Conservation (phyloP, 2,888 invertebrate genomes). For the Melieria omissa region DNA sequence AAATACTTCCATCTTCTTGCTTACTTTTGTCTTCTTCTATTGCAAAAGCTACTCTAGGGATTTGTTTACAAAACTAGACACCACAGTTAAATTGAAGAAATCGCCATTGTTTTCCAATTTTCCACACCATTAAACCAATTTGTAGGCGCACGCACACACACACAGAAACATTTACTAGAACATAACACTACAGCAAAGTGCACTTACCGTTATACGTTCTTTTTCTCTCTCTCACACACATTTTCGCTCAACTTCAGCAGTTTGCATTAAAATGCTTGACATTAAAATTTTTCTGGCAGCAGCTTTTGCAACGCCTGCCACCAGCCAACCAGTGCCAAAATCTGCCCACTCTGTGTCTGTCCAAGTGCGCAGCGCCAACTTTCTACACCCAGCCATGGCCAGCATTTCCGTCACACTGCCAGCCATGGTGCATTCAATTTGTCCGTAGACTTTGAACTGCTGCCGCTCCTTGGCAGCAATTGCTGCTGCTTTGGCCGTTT, state of each 20-base stretch:
- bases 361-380: no score
- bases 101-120: conserved; percentile 48
- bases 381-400: no score
- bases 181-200: conserved; percentile 1
- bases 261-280: background rate
- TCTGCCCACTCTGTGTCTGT: background rate
- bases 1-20: no score
- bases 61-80: background rate
- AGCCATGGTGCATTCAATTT: no score
- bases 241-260: background rate
- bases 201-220: background rate
- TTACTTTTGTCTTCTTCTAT: no score
- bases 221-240: background rate
- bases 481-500: no score
- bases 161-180: background rate
- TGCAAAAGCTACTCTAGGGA: no score
- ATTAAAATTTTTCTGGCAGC: background rate
- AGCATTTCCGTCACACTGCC: no score
- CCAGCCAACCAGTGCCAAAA: background rate
- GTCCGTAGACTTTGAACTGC: no score
- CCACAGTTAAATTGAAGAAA: background rate
- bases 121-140: conserved; percentile 48
- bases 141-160: background rate
- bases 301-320: background rate
- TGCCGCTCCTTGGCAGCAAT: no score